Conservation (phyloP, 30 jellyfish, hydroid and myxozoan genomes). For the Hydra vulgaris region DNA sequence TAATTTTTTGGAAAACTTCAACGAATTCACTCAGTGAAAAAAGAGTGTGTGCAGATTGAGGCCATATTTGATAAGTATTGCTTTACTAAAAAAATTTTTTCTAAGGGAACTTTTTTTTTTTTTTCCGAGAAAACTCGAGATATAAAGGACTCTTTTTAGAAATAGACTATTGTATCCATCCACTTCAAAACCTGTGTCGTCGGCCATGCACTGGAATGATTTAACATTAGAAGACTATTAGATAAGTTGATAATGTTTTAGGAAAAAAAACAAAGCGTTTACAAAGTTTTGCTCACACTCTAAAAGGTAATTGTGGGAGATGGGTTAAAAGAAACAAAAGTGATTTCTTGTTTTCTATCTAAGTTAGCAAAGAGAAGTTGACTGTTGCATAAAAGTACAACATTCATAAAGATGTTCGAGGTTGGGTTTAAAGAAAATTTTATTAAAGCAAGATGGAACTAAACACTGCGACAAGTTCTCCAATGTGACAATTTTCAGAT, state of each 20-base stretch:
- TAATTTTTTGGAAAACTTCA: not conserved
- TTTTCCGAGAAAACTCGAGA: too few relatives aligned
- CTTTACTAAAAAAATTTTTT: too few relatives aligned
- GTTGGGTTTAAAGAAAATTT: not conserved
- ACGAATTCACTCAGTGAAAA: not conserved
- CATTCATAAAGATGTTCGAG: not conserved
- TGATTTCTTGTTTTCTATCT: not conserved
- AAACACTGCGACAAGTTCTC: not conserved
- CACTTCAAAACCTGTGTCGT: too few relatives aligned
- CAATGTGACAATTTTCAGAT: not conserved
- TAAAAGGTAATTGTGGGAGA: not conserved
- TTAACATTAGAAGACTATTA: not conserved
- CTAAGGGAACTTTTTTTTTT: too few relatives aligned
- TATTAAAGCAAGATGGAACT: not conserved
- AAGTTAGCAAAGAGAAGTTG: not conserved
- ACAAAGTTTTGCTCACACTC: not conserved
- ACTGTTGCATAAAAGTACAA: not conserved
- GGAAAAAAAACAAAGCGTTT: not conserved
- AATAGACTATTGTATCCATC: not conserved
- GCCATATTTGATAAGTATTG: too few relatives aligned
- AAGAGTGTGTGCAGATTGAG: too few relatives aligned
- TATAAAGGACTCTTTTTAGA: not conserved
- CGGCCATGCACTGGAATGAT: not conserved
- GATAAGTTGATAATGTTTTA: not conserved
- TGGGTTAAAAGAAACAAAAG: not conserved